Evolutionary conservation across 2,797 vertebrate genomes (phyloP), one percentile per base, ranked within the genome.

Genomic region (Podarcis lilfordi): DNA sequence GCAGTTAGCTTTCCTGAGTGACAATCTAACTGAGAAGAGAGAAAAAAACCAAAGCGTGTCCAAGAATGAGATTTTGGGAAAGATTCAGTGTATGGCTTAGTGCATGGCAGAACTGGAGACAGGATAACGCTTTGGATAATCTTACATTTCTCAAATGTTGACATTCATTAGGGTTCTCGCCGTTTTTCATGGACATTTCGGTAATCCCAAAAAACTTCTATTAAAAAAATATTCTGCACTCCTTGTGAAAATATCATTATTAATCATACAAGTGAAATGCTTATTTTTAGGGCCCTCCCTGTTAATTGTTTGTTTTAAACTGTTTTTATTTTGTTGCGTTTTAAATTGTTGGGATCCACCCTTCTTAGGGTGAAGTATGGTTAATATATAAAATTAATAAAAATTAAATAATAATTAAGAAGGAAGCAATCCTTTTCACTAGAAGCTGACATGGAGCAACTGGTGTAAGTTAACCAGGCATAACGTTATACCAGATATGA

Each of bases 61-160:
- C 64, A 8, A 64, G 82, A 89, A 61, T 69, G 79, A 86, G 32
- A 89, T 86, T 89, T 89, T 27, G 75, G 61, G 61, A 86, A 68
- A 59, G 10, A 40, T 68, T 40, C 77, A 45, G 43, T 40, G 17
- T 79, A 79, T 43, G 45, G 17, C 29, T 84, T 32, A 59, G 7
- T 84, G 59, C 71, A 40, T 11, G 3, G 45, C 82, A 76, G 45
- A 55, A 32, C 3, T 55, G 79, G 7, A 85, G 78, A 85, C 59
- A 25, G 32, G 59, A 75, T 29, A 40, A 40, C 64, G 15, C 43
- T 89, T n/a, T 69, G 43, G 81, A 68, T 76, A 89, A 89, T 45
- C 32, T n/a, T 66, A 27, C 61, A 76, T 15, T 29, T 86, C 40
- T 69, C 61, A 61, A 32, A 72, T 61, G 45, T 71, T 71, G 64